Evolutionary conservation across 2,113 vertebrate genomes (phyloP).

Genomic region (Heterotilapia buettikoferi): DNA sequence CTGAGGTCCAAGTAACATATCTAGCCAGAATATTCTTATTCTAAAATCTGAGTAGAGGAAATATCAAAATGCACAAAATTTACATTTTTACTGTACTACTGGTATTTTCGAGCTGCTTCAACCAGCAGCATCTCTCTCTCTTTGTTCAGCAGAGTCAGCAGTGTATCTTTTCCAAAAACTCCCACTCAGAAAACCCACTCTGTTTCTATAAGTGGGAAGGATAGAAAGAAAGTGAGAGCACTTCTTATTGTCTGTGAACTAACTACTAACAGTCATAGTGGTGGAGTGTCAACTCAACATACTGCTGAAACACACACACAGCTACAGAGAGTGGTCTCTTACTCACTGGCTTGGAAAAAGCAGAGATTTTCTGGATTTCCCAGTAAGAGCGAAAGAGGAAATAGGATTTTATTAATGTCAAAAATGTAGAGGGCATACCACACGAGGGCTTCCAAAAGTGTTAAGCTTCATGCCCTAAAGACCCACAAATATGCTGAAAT

Average conservation of each 20-base stretch:
- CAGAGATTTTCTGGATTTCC: not conserved
- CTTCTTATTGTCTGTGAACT: slow-evolving; percentile 28
- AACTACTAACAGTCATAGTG: slow-evolving; percentile 16
- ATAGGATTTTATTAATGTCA: not conserved
- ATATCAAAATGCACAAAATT: not conserved
- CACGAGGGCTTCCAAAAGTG: not conserved
- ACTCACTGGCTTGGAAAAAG: not conserved
- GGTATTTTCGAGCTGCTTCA: not conserved
- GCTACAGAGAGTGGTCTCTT: not conserved
- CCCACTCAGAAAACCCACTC: slow-evolving; percentile 60
- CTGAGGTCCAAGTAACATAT: not conserved
- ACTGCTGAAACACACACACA: not conserved
- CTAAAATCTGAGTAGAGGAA: not conserved
- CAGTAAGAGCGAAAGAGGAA: not conserved
- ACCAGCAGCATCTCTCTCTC: not conserved
- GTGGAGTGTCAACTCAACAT: slow-evolving; percentile 18
- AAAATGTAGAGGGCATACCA: not conserved
- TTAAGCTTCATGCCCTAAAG: not conserved
- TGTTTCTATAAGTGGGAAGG: slow-evolving; percentile 42
- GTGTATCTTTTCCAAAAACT: slow-evolving; percentile 37
- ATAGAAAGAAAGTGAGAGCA: slow-evolving; percentile 15
- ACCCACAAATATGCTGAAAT: not conserved
- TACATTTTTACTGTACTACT: not conserved
- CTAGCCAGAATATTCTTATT: not conserved
- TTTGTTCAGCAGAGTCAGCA: slow-evolving; percentile 45